A percentile compares a stretch with the other conserved stretches of the same genome.
Evolutionary conservation across 2,797 vertebrate genomes (phyloP).

Genomic region (Melanotaenia nigrans): DNA sequence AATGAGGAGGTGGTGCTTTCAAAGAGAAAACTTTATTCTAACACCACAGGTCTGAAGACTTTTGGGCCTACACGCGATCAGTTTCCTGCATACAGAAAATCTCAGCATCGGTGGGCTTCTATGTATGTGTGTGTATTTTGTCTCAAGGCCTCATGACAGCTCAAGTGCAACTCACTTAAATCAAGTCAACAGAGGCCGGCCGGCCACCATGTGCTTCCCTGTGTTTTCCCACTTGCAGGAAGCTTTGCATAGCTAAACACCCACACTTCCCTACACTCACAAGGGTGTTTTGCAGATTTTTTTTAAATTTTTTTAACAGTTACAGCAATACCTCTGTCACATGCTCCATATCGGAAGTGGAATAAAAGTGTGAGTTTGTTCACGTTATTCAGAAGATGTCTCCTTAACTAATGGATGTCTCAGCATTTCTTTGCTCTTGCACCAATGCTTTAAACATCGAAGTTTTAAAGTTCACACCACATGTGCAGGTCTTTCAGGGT

Average conservation of each 20-base stretch:
- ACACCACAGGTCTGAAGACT: neutral
- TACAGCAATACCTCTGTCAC: conserved; percentile 45
- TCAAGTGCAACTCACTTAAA: conserved; percentile 47
- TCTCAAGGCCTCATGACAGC: conserved; percentile 21
- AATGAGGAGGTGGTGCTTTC: conserved; percentile 29
- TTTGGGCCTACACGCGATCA: neutral
- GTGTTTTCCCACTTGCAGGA: conserved; percentile 70
- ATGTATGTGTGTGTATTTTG: conserved; percentile 10
- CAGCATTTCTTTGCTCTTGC: conserved; percentile 20
- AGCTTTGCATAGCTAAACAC: conserved; percentile 71
- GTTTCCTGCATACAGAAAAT: conserved; percentile 44
- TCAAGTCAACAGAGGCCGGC: conserved; percentile 58
- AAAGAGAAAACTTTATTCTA: conserved; percentile 21
- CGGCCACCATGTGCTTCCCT: conserved; percentile 66
- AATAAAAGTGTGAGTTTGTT: conserved; percentile 30
- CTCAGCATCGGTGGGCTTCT: conserved; percentile 22
- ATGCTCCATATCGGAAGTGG: conserved; percentile 26
- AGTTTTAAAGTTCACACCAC: conserved; percentile 21
- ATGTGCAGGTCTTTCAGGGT: conserved; percentile 35
- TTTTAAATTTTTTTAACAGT: neutral
- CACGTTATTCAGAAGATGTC: conserved; percentile 6
- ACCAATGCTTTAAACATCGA: conserved; percentile 13
- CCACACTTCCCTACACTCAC: conserved; percentile 70
- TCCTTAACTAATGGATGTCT: conserved; percentile 32
- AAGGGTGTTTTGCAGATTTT: conserved; percentile 45